phyloP scores from a whole-genome alignment of 1,140 invertebrate species.

The Rhyzopertha dominica region DNA sequence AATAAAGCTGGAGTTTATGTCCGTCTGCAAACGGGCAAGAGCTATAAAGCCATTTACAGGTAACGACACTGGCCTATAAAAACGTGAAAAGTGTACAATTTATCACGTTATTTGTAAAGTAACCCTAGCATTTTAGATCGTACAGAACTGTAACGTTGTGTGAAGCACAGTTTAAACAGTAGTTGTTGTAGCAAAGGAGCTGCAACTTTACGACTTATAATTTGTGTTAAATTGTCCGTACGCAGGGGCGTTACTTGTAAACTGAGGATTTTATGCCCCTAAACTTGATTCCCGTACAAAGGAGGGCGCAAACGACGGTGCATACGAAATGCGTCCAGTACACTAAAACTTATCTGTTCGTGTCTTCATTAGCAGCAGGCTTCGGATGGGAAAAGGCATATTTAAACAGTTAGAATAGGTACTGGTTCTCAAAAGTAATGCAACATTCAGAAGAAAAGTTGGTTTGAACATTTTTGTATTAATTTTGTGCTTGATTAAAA shows the following conservation, averaged over 20 bases:
- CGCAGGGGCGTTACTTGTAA: conserved; percentile 13
- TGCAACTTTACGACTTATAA: conserved; percentile 11
- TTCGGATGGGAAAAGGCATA: too few relatives aligned
- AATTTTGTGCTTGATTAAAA: too few relatives aligned
- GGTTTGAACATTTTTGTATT: too few relatives aligned
- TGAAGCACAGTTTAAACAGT: too few relatives aligned
- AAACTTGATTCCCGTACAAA: conserved; percentile 14
- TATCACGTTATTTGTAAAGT: conserved; percentile 14
- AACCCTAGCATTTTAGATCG: conserved; percentile 14
- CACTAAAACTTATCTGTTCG: too few relatives aligned
- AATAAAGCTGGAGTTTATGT: too few relatives aligned
- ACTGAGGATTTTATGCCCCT: conserved; percentile 14
- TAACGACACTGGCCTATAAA: conserved; percentile 14
- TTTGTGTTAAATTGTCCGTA: conserved; percentile 16
- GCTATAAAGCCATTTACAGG: conserved; percentile 16
- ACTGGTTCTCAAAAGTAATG: too few relatives aligned
- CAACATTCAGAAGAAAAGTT: too few relatives aligned
- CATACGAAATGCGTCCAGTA: conserved; percentile 11
- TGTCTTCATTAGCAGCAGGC: too few relatives aligned
- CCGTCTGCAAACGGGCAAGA: conserved; percentile 10
- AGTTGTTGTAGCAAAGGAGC: conserved; percentile 11
- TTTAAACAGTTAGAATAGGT: too few relatives aligned
- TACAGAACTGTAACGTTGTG: conserved; percentile 8
- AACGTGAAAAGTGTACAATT: conserved; percentile 13
- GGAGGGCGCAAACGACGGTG: conserved; percentile 8